Evolutionary conservation across 1,140 invertebrate genomes (phyloP), one percentile per base, ranked within the genome.

Genomic region (Eurosta solidaginis): DNA sequence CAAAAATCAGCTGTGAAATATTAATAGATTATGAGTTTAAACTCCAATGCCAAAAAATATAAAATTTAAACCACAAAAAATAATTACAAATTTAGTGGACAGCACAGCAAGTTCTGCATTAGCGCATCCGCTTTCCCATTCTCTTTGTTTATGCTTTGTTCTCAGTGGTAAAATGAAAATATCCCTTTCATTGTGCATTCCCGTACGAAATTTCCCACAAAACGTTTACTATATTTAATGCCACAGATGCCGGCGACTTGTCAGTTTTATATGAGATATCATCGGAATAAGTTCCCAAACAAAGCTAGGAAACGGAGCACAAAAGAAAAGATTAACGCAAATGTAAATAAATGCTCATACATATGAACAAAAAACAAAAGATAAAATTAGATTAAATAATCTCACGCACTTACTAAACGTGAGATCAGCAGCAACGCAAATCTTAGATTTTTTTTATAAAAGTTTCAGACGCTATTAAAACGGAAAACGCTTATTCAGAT

Each of bases 191-290:
- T 17, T 47, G 12, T n/a, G 4, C 12, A 47, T 47, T 47, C 12
- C 14, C 12, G n/a, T n/a, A 47, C 45, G 22, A 52, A 6, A 68
- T 68, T 68, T 40, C 33, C 33, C 36, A 14, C 3, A 63, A 68
- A 68, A 40, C 25, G 40, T 42, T 29, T 9, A 27, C 20, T 79
- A 79, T 79, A 79, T 79, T 74, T 74, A 59, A 40, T 20, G 44
- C 73, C 45, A 14, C 59, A 20, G 10, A 17, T 45, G 63, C 76
- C 59, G 68, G 76, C 74, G n/a, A 22, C 49, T n/a, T 10, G 7
- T 40, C 76, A 79, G 78, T 79, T 79, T 79, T 79, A 77, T 79
- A 79, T 79, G 78, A 79, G 68, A 79, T 79, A 79, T 79, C 78
- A 63, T 79, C 78, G 76, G 76, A 77, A 79, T 79, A 79, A 52